Base-by-base conservation (phyloP, 2,888 invertebrate genomes). In the Embidobia sp. region DNA sequence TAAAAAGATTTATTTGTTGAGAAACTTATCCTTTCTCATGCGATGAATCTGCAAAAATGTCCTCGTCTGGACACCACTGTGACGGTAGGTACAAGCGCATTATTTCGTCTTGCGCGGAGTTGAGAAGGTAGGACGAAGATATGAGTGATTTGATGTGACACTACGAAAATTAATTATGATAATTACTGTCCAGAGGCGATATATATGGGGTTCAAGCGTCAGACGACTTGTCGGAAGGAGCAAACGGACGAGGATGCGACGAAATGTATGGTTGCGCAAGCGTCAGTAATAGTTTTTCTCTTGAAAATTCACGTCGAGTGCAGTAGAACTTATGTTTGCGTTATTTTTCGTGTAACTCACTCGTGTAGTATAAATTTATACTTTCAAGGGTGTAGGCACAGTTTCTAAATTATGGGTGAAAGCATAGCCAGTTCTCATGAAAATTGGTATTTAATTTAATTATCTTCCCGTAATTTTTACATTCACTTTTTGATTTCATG, bases 141-240 rank as follows among this genome's bases (percentile, higher is more conserved):
- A 69, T 70, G 37, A 57, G 55, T 75, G 69, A 69, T 48, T 42
- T 22, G 66, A 44, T 72, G 61, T 53, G 77, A 77, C 67, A 40
- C 16, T 18, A 61, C 55, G 48, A 15, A 73, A 77, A 77, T 77
- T 77, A 72, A 77, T 77, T 55, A 57, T 59, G 22, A 67, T 77
- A 77, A 77, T 77, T 77, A 72, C 53, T 67, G 59, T 57, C 66
- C 15, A n/a, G 66, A 44, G 42, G 51, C 67, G 63, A 70, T 63
- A 18, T 63, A 63, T 63, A 55, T 55, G 48, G 53, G 72, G 48
- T 48, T 16, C 63, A 63, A 63, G 44, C 37, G 37, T 37, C 59
- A 19, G 61, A 63, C 55, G 48, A 26, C 31, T 63, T 63, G 63
- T 63, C 72, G 35, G 48, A 15, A 13, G 18, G 55, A 46, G 10